Percentiles rank a stretch among this genome's conserved stretches.
phyloP scores from a whole-genome alignment of 2,113 vertebrate species.

The Eclectus roratus region DNA sequence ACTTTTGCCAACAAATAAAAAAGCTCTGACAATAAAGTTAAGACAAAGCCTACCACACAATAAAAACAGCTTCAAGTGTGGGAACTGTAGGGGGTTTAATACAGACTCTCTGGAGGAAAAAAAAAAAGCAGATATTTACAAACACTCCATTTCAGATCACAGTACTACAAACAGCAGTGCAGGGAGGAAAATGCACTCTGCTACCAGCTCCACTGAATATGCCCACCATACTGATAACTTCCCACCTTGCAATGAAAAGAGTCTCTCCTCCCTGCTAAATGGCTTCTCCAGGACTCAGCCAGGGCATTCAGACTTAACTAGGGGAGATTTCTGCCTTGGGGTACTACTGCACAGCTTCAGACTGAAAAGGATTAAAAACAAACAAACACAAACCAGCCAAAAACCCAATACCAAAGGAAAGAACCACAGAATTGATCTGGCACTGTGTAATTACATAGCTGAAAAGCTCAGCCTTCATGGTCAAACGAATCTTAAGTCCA shows the following conservation, averaged over 20 bases:
- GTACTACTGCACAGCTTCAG: not conserved
- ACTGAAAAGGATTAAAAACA: not conserved
- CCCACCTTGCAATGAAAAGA: not conserved
- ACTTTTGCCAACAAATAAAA: not conserved
- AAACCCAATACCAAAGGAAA: not conserved
- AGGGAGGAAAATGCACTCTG: not conserved
- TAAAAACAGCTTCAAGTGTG: not conserved
- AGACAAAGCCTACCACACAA: not conserved
- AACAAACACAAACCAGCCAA: not conserved
- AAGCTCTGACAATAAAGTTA: not conserved
- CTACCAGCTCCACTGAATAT: not conserved
- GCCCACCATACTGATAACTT: not conserved
- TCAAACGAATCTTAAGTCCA: not conserved
- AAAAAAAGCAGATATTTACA: not conserved
- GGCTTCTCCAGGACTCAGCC: not conserved
- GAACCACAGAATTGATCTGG: not conserved
- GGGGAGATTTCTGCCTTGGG: not conserved
- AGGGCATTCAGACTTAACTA: not conserved
- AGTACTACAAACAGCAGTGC: not conserved
- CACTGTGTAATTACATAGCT: accelerated
- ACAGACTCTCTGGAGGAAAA: not conserved
- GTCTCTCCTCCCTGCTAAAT: not conserved
- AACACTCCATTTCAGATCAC: not conserved
- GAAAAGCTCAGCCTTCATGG: not conserved
- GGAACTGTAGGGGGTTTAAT: not conserved